Percentiles rank a stretch among this genome's conserved stretches.
These are phyloP conservation scores for Struthidea cinerea DNA, from an alignment of 2,113 vertebrate genomes.

Conservation along the genomic window DNA sequence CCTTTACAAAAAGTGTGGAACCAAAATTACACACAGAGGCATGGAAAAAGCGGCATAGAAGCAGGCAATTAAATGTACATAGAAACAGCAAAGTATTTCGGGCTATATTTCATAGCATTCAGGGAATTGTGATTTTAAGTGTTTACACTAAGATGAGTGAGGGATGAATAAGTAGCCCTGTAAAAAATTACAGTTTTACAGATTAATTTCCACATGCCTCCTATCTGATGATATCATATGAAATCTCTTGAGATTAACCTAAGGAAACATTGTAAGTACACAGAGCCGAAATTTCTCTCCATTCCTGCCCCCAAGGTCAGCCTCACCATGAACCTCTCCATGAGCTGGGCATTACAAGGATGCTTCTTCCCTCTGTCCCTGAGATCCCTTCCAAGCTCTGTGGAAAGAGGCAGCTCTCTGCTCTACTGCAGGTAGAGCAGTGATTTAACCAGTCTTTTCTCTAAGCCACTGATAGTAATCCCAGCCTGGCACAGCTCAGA, in stretches of 20 bases:
- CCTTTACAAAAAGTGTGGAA: background rate
- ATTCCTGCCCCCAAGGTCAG: background rate
- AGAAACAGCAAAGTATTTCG: background rate
- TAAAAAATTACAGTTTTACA: background rate
- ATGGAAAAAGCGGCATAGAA: background rate
- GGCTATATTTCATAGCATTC: background rate
- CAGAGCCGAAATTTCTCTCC: background rate
- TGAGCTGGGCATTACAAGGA: background rate
- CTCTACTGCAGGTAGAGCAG: background rate
- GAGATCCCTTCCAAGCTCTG: background rate
- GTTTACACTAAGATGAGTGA: background rate
- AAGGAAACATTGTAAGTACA: background rate
- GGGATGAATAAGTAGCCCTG: background rate
- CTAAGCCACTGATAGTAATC: background rate
- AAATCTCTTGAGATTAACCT: background rate
- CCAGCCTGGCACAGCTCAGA: background rate
- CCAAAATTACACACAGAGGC: background rate
- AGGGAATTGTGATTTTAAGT: background rate
- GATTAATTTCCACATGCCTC: background rate
- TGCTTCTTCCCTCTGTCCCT: background rate
- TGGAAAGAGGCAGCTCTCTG: background rate
- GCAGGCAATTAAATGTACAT: background rate
- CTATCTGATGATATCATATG: background rate
- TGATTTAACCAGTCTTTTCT: background rate
- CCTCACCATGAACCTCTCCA: accelerated